Percentiles rank a stretch among this genome's conserved stretches.
Evolutionary conservation across 2,113 vertebrate species (phyloP).

Genomic region (Arenaria interpres): DNA sequence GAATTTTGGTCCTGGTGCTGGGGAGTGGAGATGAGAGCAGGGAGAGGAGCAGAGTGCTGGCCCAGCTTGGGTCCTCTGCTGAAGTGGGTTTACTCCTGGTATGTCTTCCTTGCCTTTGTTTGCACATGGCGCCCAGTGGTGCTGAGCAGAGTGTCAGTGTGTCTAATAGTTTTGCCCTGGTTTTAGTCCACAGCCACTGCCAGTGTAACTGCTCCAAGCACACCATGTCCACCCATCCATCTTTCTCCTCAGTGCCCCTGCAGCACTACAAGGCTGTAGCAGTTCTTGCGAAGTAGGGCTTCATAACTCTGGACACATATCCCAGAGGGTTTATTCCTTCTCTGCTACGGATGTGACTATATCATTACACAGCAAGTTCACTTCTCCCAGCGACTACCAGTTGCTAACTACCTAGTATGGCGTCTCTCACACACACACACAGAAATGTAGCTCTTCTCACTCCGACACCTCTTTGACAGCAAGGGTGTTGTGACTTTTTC

Average conservation of each 20-base stretch:
- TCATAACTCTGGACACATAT: neutral
- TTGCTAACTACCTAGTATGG: neutral
- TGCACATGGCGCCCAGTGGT: neutral
- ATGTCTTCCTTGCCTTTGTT: neutral
- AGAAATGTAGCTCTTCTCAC: neutral
- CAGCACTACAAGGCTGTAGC: neutral
- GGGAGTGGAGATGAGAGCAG: neutral
- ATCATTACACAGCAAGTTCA: neutral
- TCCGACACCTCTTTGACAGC: neutral
- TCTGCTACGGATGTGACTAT: neutral
- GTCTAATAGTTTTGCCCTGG: neutral
- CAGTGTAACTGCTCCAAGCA: neutral
- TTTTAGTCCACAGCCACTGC: neutral
- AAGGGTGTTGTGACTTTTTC: neutral
- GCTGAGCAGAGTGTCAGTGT: neutral
- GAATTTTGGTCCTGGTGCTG: neutral
- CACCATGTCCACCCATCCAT: neutral
- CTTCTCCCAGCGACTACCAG: neutral
- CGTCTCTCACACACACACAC: neutral
- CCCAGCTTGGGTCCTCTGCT: neutral
- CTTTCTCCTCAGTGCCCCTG: neutral
- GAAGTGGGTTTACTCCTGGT: neutral
- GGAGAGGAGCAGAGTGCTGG: neutral
- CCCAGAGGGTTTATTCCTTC: neutral
- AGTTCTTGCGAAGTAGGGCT: neutral